Evolutionary conservation across 1,140 invertebrate species (phyloP).

Genomic region (Zophobas morio): DNA sequence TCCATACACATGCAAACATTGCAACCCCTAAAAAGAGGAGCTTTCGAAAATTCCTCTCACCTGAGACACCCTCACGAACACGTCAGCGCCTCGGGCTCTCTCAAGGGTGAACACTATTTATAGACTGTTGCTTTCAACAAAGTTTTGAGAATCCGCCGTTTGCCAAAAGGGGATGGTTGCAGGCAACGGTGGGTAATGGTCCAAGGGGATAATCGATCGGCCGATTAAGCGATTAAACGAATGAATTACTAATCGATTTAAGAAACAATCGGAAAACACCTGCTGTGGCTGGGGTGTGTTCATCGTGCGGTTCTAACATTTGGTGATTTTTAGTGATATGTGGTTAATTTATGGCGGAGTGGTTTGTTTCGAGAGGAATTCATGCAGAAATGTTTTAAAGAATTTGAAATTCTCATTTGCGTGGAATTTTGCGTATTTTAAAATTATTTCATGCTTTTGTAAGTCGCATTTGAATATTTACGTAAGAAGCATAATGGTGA

Average conservation of each 20-base stretch:
- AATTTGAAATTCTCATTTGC: too few relatives aligned
- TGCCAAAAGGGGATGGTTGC: not conserved
- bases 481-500: too few relatives aligned
- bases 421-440: too few relatives aligned
- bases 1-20: constrained; percentile 37
- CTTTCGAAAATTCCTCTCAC: constrained; percentile 36
- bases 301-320: not conserved
- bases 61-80: constrained; percentile 16
- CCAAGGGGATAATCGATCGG: constrained; percentile 14
- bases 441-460: too few relatives aligned
- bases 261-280: constrained; percentile 27
- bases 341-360: too few relatives aligned
- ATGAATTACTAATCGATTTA: constrained; percentile 34
- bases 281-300: constrained; percentile 4
- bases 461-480: too few relatives aligned
- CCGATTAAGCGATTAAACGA: constrained; percentile 34
- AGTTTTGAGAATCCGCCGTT: not conserved
- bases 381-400: too few relatives aligned
- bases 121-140: constrained; percentile 34
- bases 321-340: too few relatives aligned
- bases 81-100: constrained; percentile 8
- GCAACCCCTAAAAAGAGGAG: constrained; percentile 34
- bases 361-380: too few relatives aligned
- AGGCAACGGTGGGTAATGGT: not conserved
- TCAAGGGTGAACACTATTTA: constrained; percentile 23